Evolutionary conservation across 1,140 invertebrate species (phyloP).

Genomic region (Adelges cooleyi): DNA sequence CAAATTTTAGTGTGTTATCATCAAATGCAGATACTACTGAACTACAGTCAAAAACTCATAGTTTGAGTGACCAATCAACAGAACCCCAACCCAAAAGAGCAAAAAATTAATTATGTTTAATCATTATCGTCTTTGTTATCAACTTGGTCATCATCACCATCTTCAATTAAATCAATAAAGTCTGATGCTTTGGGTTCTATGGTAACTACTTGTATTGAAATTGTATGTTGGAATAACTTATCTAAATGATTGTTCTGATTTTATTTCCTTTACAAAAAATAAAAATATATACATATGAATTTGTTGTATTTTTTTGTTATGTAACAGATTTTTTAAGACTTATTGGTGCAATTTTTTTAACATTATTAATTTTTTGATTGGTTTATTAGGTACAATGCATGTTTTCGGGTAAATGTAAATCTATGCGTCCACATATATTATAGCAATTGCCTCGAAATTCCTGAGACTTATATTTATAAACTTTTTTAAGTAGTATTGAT

Average conservation of each 20-base stretch:
- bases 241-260: no score
- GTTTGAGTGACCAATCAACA: neutral
- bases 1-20: constrained; percentile 39
- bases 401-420: neutral
- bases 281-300: no score
- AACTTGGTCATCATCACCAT: neutral
- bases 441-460: constrained; percentile 5
- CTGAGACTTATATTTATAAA: neutral
- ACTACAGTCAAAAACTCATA: neutral
- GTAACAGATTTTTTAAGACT: constrained; percentile 16
- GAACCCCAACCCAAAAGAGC: constrained; percentile 8
- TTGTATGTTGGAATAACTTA: no score
- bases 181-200: neutral
- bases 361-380: neutral
- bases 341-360: neutral
- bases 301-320: constrained; percentile 4
- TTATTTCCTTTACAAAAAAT: no score
- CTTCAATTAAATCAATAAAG: neutral
- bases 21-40: neutral
- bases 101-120: neutral
- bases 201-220: no score
- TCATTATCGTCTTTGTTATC: neutral
- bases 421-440: constrained; percentile 1
- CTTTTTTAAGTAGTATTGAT: neutral
- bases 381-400: constrained; percentile 3